Evolutionary conservation across 2,888 invertebrate species (phyloP).

Genomic region (Actias luna): DNA sequence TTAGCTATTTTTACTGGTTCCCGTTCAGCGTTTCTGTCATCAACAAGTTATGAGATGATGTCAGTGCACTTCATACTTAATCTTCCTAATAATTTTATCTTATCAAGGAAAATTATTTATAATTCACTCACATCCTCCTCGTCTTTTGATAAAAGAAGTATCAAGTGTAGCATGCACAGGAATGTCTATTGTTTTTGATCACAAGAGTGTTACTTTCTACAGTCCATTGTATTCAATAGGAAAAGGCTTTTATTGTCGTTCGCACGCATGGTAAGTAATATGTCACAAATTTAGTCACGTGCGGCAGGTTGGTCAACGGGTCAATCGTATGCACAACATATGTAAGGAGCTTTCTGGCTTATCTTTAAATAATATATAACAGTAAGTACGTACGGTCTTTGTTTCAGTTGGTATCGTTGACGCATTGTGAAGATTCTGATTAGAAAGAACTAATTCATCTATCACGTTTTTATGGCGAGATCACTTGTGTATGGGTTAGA

Average conservation of each 20-base stretch:
- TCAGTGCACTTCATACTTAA: constrained; percentile 5
- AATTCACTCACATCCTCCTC: not conserved
- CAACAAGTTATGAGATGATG: not conserved
- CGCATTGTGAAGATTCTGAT: constrained; percentile 59
- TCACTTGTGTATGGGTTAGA: constrained; percentile 62
- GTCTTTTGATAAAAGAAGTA: constrained; percentile 2
- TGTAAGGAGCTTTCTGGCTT: constrained; percentile 31
- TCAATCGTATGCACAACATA: constrained; percentile 36
- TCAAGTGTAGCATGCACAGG: constrained; percentile 30
- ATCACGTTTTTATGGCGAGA: constrained; percentile 42
- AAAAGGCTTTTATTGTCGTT: constrained; percentile 44
- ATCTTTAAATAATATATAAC: constrained; percentile 33
- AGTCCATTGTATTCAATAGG: constrained; percentile 53
- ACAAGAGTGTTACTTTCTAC: constrained; percentile 55
- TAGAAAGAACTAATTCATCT: constrained; percentile 40
- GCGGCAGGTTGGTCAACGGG: constrained; percentile 41
- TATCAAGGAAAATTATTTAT: constrained; percentile 14
- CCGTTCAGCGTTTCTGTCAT: not conserved
- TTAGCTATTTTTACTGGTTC: not conserved
- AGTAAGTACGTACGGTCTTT: constrained; percentile 69
- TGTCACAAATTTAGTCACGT: constrained; percentile 46
- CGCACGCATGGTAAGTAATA: constrained; percentile 45
- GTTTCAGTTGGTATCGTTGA: constrained; percentile 77
- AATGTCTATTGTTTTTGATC: constrained; percentile 62
- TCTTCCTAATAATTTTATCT: constrained; percentile 19